Evolutionary conservation across 2,888 invertebrate genomes (phyloP), one percentile per base, ranked within the genome.

Genomic region (Ichneumoninae sp.): DNA sequence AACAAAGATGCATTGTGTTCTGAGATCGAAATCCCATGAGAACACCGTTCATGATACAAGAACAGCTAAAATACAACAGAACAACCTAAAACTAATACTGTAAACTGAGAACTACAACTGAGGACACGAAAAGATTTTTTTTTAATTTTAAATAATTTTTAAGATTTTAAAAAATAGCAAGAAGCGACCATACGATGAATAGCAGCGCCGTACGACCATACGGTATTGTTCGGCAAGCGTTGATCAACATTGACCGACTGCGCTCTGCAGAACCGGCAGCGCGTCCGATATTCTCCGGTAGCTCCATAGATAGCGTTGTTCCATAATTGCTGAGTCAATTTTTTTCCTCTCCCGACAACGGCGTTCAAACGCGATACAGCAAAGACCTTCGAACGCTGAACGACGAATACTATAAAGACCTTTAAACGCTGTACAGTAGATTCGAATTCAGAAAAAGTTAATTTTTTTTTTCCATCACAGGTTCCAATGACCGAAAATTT

Each of bases 231-330:
- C 13, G 57, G 26, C 13, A 57, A 57, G 57, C 57, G 26, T 26
- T 57, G 26, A 57, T 26, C 26, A 26, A 57, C 57, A 5, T 10
- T 22, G 57, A 57, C 57, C 57, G 57, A 57, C 57, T 57, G 57
- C 57, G 57, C 57, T 57, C 57, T 57, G 57, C 57, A 57, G 57
- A 57, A 57, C 57, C 26, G 57, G 57, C 57, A 22, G 22, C 26
- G 4, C 13, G 26, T 57, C 57, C 26, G 57, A 57, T 57, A 57
- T 57, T 26, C 57, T 22, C 10, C 26, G 57, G 57, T 57, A 57
- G 57, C 26, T 22, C 57, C 26, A 57, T 57, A 57, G 57, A 57
- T 57, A 57, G 57, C 57, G 57, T 57, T 57, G 57, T 57, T 10
- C 13, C 22, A 26, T 57, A 57, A 57, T 57, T 57, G 22, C 13